Conservation (phyloP, 1,140 invertebrate genomes). For the Calosoma granatense region DNA sequence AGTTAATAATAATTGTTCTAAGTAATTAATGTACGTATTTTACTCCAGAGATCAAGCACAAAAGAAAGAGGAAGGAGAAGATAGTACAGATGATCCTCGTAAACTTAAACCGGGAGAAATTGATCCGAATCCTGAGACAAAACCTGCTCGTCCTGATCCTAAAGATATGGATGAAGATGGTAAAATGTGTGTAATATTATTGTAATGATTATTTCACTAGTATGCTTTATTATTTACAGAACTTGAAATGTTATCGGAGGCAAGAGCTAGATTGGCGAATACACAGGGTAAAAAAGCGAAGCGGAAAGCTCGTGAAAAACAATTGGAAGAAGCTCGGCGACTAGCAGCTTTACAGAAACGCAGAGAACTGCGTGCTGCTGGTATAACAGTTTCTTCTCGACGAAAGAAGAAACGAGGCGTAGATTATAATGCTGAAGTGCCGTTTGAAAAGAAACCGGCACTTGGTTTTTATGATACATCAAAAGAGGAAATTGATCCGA, state of each 20-base stretch:
- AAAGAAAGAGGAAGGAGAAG: conserved; percentile 92
- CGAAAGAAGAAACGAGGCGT: conserved; percentile 80
- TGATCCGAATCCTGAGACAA: conserved; percentile 99
- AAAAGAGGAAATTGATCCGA: conserved; percentile 77
- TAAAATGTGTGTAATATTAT: conserved; percentile 34
- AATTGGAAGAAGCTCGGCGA: conserved; percentile 93
- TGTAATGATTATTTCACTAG: too few relatives aligned
- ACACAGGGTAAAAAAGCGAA: conserved; percentile 99
- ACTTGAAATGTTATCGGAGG: conserved; percentile 98
- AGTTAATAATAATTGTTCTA: background rate
- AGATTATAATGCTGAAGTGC: conserved; percentile 97
- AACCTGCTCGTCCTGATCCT: conserved; percentile 97
- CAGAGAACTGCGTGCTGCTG: conserved; percentile 91
- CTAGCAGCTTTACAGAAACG: conserved; percentile 94
- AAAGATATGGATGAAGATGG: conserved; percentile 99
- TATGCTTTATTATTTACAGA: conserved; percentile 58
- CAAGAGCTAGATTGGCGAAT: conserved; percentile 93
- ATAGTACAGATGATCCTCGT: conserved; percentile 84
- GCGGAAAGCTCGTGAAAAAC: conserved; percentile 96
- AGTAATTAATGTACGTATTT: conserved; percentile 6
- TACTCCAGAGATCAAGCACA: conserved; percentile 87
- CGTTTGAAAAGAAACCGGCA: conserved; percentile 91
- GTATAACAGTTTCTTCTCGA: conserved; percentile 70
- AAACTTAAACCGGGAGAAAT: conserved; percentile 98
- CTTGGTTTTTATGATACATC: conserved; percentile 90